phyloP scores from a whole-genome alignment of 2,797 vertebrate species.

The Ciconia nigra region DNA sequence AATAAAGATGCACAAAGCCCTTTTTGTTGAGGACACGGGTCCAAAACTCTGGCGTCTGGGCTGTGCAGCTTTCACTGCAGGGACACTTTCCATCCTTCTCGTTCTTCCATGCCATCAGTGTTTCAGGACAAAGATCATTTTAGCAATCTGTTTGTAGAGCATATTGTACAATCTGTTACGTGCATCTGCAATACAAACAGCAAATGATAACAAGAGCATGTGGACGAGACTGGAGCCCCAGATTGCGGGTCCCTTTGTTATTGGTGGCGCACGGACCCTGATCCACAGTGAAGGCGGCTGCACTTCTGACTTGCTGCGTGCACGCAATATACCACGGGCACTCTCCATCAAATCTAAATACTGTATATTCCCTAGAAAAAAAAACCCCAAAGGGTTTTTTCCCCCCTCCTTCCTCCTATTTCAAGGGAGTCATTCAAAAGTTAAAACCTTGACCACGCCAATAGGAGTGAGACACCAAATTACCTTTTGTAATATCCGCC shows the following conservation, averaged over 20 bases:
- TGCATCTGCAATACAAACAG: neutral
- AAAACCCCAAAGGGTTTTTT: fast-evolving
- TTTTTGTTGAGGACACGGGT: neutral
- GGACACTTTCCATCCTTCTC: neutral
- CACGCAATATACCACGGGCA: neutral
- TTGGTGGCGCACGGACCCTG: neutral
- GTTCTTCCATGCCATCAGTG: neutral
- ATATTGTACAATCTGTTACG: slow-evolving; percentile 17
- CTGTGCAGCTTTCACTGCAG: neutral
- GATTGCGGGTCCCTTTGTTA: neutral
- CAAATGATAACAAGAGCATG: neutral
- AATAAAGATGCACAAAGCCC: slow-evolving; percentile 28
- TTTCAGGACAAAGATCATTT: slow-evolving; percentile 29
- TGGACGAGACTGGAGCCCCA: neutral
- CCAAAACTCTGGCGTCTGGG: neutral
- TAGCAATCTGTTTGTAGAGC: slow-evolving; percentile 2
- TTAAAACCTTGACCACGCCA: neutral
- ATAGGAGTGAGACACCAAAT: neutral
- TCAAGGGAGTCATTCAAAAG: neutral
- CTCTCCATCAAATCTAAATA: neutral
- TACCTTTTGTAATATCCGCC: neutral
- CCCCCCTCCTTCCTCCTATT: neutral
- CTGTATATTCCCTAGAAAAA: neutral
- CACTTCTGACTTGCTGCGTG: neutral
- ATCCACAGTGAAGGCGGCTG: neutral